A percentile compares a stretch with the other conserved stretches of the same genome.
Evolutionary conservation across 53 echinoderm and acorn worm species (phyloP).

Genomic region (Hippasteria phrygiana): DNA sequence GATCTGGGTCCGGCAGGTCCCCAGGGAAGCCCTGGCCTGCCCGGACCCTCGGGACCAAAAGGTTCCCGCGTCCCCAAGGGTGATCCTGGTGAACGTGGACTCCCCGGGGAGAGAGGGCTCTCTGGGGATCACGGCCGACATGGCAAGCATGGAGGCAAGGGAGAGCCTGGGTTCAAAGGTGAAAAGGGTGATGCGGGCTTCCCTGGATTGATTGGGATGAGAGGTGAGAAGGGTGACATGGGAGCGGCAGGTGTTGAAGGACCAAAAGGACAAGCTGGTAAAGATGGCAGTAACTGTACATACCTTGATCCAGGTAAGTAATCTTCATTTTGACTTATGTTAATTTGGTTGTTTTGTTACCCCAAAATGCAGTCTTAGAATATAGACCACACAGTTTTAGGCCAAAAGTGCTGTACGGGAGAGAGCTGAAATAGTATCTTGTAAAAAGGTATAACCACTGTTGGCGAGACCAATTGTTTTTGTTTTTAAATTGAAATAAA

Average conservation of each 20-base stretch:
- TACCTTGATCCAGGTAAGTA: slow-evolving; percentile 13
- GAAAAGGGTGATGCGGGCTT: slow-evolving; percentile 48
- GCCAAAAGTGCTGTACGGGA: no score
- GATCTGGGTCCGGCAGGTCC: slow-evolving; percentile 10
- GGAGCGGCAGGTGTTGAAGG: slow-evolving; percentile 7
- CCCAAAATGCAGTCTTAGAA: no score
- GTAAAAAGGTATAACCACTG: no score
- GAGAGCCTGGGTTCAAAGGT: slow-evolving; percentile 1
- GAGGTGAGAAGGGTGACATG: slow-evolving; percentile 14
- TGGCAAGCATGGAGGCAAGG: slow-evolving; percentile 14
- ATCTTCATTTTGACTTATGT: background rate
- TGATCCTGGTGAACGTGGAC: slow-evolving; percentile 22
- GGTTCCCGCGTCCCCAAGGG: background rate
- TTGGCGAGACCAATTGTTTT: no score
- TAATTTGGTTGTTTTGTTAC: background rate
- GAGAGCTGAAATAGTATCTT: no score
- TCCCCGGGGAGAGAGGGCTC: background rate
- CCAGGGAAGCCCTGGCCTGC: background rate
- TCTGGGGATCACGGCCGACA: slow-evolving; percentile 33
- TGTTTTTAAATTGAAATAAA: no score
- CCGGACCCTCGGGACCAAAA: slow-evolving; percentile 14
- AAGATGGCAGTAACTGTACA: slow-evolving; percentile 7
- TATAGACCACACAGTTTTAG: no score
- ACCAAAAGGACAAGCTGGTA: background rate
- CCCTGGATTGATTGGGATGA: slow-evolving; percentile 23